phyloP scores from a whole-genome alignment of 2,113 vertebrate genomes.

The Xyliphius kryptos region DNA sequence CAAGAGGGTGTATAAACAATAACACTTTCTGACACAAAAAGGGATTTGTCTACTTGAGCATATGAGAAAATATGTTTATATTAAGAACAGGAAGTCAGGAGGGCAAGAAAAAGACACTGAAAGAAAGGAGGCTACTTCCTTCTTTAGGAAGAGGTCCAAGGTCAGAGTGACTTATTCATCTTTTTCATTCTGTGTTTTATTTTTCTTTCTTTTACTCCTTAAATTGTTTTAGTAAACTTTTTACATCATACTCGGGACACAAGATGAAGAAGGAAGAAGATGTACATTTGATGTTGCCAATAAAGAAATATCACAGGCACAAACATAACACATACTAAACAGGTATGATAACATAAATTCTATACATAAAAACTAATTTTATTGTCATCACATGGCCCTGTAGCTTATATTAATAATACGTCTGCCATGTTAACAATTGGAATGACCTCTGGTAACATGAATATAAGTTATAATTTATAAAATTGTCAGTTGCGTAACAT shows the following conservation, averaged over 20 bases:
- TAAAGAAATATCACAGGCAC: no score
- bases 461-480: no score
- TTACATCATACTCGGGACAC: slow-evolving; percentile 3
- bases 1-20: background rate
- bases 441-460: no score
- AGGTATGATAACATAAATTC: no score
- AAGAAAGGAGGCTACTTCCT: slow-evolving; percentile 23
- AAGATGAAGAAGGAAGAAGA: background rate
- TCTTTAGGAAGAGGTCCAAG: slow-evolving; percentile 11
- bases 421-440: no score
- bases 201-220: background rate
- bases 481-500: no score
- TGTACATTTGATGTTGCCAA: no score
- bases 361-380: no score
- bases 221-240: background rate
- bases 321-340: no score
- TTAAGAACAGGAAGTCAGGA: slow-evolving; percentile 1
- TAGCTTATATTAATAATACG: no score
- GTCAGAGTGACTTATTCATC: slow-evolving; percentile 12
- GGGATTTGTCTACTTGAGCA: slow-evolving; percentile 3
- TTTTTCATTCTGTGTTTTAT: slow-evolving; percentile 4
- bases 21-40: background rate
- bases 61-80: slow-evolving; percentile 8
- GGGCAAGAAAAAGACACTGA: slow-evolving; percentile 7
- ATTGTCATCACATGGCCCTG: no score